Evolutionary conservation across 2,888 invertebrate genomes (phyloP).

Genomic region (Nebria brevicollis): DNA sequence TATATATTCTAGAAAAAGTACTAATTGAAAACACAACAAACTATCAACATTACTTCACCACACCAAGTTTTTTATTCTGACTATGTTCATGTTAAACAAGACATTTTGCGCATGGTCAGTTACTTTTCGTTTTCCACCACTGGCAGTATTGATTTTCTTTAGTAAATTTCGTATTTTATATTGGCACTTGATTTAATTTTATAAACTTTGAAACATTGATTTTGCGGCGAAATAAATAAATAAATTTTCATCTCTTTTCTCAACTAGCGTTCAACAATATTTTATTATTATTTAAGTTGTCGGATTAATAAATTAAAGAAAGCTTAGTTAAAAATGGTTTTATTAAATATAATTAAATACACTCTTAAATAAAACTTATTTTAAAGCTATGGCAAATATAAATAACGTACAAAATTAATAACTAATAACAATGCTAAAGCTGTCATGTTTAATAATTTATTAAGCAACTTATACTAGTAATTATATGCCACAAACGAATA

Average conservation of each 20-base stretch:
- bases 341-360: not conserved
- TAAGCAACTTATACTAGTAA: slow-evolving; percentile 12
- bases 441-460: slow-evolving; percentile 3
- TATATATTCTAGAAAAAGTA: not conserved
- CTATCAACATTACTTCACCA: slow-evolving; percentile 30
- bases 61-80: not conserved
- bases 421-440: slow-evolving; percentile 1
- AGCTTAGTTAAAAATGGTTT: not conserved
- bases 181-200: not conserved
- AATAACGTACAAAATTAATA: slow-evolving; percentile 7
- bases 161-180: not conserved
- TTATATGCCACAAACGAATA: slow-evolving; percentile 8
- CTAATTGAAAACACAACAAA: slow-evolving; percentile 28
- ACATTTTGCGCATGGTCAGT: not conserved
- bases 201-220: not conserved
- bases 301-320: not conserved
- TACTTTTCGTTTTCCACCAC: not conserved
- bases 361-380: not conserved
- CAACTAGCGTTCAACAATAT: no score
- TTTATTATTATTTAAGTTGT: not conserved
- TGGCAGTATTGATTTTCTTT: not conserved
- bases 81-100: not conserved
- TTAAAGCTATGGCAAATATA: slow-evolving; percentile 13
- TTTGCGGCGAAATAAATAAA: not conserved
- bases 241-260: no score